Evolutionary conservation across 2,113 vertebrate genomes (phyloP), one percentile per base, ranked within the genome.

Genomic region (Solea senegalensis): DNA sequence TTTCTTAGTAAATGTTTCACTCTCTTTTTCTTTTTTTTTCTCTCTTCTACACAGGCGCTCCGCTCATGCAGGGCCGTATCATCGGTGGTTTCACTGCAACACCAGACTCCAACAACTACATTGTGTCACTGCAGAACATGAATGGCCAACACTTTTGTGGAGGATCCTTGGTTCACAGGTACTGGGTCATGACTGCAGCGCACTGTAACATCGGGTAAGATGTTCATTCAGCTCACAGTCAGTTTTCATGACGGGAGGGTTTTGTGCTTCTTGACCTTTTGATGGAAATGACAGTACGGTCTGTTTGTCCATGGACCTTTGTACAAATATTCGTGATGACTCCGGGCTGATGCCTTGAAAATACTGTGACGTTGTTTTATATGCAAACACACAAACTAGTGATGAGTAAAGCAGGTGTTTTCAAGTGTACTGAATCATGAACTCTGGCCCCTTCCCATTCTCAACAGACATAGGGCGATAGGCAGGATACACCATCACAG

Each of bases 111-210:
- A 89, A 94, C 83, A 93, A 76, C 55, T 94, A 95, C 83, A 91
- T 94, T 1, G 95, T 94, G 65, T 95, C 94, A 8, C 89, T 95
- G 70, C 94, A 94, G 89, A 94, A 83, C 75, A 88, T 74, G 11
- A 81, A 84, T 7, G 92, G 94, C 7, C 88, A 91, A 46, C 94
- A 95, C 78, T 94, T 95, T 85, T 97, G 95, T 0, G 94, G 94
- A 0, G 96, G 96, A 15, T 94, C 94, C 0, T 57, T 97, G 76
- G 92, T 97, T 85, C 94, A 94, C 86, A 85, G 74, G 54, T 93
- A 84, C 76, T 96, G 96, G 95, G 94, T 96, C 83, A 79, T 97
- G 72, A 96, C 96, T 0, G 95, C 95, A 9, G 96, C 96, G 5
- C 95, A 96, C 70, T 97, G 95, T 87, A 95, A 94, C 80, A 88